Conservation (phyloP, 1,140 invertebrate genomes). For the Aethina tumida region DNA sequence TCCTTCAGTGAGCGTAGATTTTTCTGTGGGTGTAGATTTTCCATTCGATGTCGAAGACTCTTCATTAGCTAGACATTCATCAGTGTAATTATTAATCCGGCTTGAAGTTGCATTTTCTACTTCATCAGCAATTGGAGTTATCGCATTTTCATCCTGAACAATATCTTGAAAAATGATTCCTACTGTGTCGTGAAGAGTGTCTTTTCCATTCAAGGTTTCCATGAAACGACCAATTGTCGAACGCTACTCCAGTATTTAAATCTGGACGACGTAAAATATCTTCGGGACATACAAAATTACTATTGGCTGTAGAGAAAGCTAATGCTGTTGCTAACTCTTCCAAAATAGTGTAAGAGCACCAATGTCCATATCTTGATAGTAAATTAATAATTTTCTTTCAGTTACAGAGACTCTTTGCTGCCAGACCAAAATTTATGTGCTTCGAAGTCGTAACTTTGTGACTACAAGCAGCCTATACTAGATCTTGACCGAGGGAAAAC, state of each 20-base stretch:
- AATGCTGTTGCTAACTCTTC: conserved; percentile 2
- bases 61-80: too few species aligned
- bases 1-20: too few species aligned
- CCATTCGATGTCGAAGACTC: too few species aligned
- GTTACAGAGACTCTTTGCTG: conserved; percentile 2
- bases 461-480: conserved; percentile 7
- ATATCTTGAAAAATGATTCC: conserved; percentile 34
- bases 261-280: conserved; percentile 4
- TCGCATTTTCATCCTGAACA: neutral
- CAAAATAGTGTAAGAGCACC: conserved; percentile 4
- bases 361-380: conserved; percentile 2
- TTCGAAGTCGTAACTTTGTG: conserved; percentile 9
- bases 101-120: neutral
- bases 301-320: conserved; percentile 1
- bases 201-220: conserved; percentile 35
- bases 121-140: neutral
- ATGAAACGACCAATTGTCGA: conserved; percentile 37
- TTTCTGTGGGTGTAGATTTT: too few species aligned
- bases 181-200: conserved; percentile 40
- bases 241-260: conserved; percentile 30
- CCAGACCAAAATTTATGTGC: conserved; percentile 3
- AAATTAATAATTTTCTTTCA: conserved; percentile 4
- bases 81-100: too few species aligned
- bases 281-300: conserved; percentile 1
- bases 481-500: conserved; percentile 11